Percentiles rank a stretch among this genome's conserved stretches.
Conservation (phyloP, 2,888 invertebrate species). For the Cybosia mesomella region DNA sequence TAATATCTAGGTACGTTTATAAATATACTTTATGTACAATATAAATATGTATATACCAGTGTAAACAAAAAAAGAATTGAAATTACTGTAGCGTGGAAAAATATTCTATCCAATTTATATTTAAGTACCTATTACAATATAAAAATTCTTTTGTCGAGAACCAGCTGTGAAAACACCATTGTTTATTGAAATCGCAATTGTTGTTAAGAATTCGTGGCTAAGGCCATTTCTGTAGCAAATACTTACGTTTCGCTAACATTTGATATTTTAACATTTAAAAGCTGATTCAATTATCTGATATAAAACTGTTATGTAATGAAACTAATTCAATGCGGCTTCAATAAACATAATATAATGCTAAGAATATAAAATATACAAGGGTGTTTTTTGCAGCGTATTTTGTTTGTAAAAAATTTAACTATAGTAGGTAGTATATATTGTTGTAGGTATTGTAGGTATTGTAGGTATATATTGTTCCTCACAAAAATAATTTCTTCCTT, state of each 20-base stretch:
- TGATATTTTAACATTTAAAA: slow-evolving; percentile 6
- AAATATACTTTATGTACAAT: not conserved
- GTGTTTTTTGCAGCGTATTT: too few species aligned
- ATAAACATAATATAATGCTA: too few species aligned
- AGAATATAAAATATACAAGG: too few species aligned
- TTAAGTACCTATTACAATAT: slow-evolving; percentile 24
- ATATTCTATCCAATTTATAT: slow-evolving; percentile 27
- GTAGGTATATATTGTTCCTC: too few species aligned
- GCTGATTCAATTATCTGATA: not conserved
- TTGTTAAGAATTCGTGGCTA: slow-evolving; percentile 15
- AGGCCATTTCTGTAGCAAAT: slow-evolving; percentile 15
- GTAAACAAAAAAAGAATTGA: slow-evolving; percentile 8
- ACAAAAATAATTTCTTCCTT: too few species aligned
- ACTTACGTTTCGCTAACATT: not conserved
- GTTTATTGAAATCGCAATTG: slow-evolving; percentile 29
- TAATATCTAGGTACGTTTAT: not conserved
- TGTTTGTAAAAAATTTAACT: too few species aligned
- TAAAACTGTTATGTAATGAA: not conserved
- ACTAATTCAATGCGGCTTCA: not conserved
- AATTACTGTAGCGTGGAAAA: slow-evolving; percentile 20
- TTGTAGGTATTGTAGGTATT: too few species aligned
- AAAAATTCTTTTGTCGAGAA: slow-evolving; percentile 32
- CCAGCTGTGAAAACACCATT: slow-evolving; percentile 51
- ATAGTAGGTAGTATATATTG: too few species aligned
- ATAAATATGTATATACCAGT: not conserved